Percentiles rank a stretch among this genome's conserved stretches.
These are phyloP conservation scores for Apis mellifera DNA, from an alignment of 1,140 invertebrate genomes.

Conservation along the genomic window Amel_HAv3.1 CM009935.2:9130501-9131000, in stretches of 20 bases:
- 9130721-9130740: slow-evolving; percentile 29
- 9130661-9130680: slow-evolving; percentile 67
- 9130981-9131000: slow-evolving; percentile 28
- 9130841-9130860: slow-evolving; percentile 41
- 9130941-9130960: neutral
- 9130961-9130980: neutral
- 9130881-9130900: slow-evolving; percentile 14
- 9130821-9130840: slow-evolving; percentile 68
- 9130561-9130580: slow-evolving; percentile 72
- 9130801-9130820: slow-evolving; percentile 51
- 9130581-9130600: slow-evolving; percentile 55
- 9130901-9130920: slow-evolving; percentile 19
- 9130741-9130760: neutral
- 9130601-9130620: slow-evolving; percentile 47
- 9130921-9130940: neutral
- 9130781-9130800: slow-evolving; percentile 62
- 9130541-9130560: slow-evolving; percentile 37
- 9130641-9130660: slow-evolving; percentile 66
- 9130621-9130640: slow-evolving; percentile 67
- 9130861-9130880: slow-evolving; percentile 26
- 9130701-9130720: too few species aligned
- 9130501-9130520: slow-evolving; percentile 31
- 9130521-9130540: slow-evolving; percentile 19
- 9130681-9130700: neutral
- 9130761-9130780: slow-evolving; percentile 48